These are phyloP conservation scores for Archips xylosteana DNA, from an alignment of 2,888 invertebrate species.

Conservation along the genomic window DNA sequence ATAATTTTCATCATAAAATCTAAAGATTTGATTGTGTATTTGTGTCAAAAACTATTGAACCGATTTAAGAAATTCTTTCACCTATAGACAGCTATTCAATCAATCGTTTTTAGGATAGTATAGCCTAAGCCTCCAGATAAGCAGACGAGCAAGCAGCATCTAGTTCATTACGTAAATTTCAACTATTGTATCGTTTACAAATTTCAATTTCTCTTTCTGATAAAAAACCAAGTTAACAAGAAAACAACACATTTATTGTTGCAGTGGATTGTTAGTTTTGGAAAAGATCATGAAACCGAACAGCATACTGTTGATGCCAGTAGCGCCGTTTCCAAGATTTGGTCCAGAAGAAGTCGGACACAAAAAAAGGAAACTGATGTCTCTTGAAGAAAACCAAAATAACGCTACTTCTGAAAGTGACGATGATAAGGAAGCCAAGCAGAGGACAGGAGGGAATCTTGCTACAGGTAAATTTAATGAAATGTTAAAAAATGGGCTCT, in stretches of 20 bases:
- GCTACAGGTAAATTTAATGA: conserved; percentile 4
- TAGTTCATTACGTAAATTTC: neutral
- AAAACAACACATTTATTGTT: neutral
- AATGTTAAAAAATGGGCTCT: too few species aligned
- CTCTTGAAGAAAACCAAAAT: conserved; percentile 50
- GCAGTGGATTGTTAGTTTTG: neutral
- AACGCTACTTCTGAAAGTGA: conserved; percentile 3
- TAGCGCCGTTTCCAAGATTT: neutral
- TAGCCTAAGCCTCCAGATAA: too few species aligned
- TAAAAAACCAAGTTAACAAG: neutral
- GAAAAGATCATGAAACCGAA: neutral
- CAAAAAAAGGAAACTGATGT: conserved; percentile 65
- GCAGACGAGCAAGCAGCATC: too few species aligned
- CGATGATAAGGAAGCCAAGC: conserved; percentile 21
- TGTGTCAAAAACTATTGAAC: too few species aligned
- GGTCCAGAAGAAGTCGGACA: conserved; percentile 63
- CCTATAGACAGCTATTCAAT: too few species aligned
- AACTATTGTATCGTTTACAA: too few species aligned
- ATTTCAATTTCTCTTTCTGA: too few species aligned
- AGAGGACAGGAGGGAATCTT: conserved; percentile 6
- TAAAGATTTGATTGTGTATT: too few species aligned
- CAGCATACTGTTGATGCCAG: neutral
- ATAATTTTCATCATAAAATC: too few species aligned
- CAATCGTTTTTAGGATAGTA: too few species aligned
- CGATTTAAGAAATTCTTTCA: too few species aligned